Evolutionary conservation across 1,140 invertebrate genomes (phyloP), one percentile per base, ranked within the genome.

Genomic region (Scaptomyza montana): DNA sequence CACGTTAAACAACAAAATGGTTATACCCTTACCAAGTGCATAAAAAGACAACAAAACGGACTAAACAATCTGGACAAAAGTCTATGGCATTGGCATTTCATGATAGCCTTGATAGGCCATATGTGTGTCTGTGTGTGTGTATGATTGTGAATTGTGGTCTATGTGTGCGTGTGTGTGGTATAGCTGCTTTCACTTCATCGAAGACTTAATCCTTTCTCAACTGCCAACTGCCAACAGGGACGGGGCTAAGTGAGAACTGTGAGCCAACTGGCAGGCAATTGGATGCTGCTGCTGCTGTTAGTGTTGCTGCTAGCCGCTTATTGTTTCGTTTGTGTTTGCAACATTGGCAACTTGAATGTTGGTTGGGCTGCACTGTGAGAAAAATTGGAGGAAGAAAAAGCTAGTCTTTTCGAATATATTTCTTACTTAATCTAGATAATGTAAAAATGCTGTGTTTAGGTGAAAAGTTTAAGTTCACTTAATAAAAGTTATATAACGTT

Each of bases 151-250:
- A 25, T 25, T 25, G 21, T 2, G 21, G 7, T 19, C 5, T 30
- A 25, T 25, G 9, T 50, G 33, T 51, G 33, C 4, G 33, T 73
- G 43, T 25, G n/a, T 33, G 21, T 12, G 33, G 21, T 25, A 21
- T 55, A 33, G 12, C 53, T 43, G 57, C 56, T 80, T 76, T 66
- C 75, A 81, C 78, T 86, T 74, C 62, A 87, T 76, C 76, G 78
- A 89, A 77, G 80, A 77, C 68, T 90, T 89, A 90, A 89, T 89
- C 85, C 86, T 89, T 89, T 75, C 69, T 61, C 61, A 78, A 73
- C 78, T 56, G 66, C 61, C 57, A 68, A 65, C 19, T 41, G 61
- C 21, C 41, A 61, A 51, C 49, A 30, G 66, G 33, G 33, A 12
- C 30, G 53, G 36, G 30, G 33, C 33, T 36, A 21, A 54, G 66